Conservation (phyloP, 1,140 invertebrate species). For the Apis mellifera region Amel_HAv3.1 CM009936.2:17569001-17569500, state of each 20-base stretch:
- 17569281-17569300: slow-evolving; percentile 49
- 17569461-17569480: slow-evolving; percentile 44
- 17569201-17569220: slow-evolving; percentile 80
- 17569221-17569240: slow-evolving; percentile 77
- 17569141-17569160: slow-evolving; percentile 82
- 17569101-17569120: slow-evolving; percentile 73
- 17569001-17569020: slow-evolving; percentile 37
- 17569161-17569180: slow-evolving; percentile 82
- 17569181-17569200: slow-evolving; percentile 80
- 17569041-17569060: slow-evolving; percentile 8
- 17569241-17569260: slow-evolving; percentile 28
- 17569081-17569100: slow-evolving; percentile 72
- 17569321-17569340: background rate
- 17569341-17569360: background rate
- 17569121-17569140: slow-evolving; percentile 79
- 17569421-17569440: slow-evolving; percentile 27
- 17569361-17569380: background rate
- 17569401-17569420: slow-evolving; percentile 47
- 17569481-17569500: background rate
- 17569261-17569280: slow-evolving; percentile 16
- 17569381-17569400: slow-evolving; percentile 43
- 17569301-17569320: slow-evolving; percentile 26
- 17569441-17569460: slow-evolving; percentile 56
- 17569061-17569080: slow-evolving; percentile 59
- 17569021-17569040: slow-evolving; percentile 1